These are phyloP conservation scores for Ochotona princeps DNA, from an alignment of 2,113 vertebrate genomes.

Conservation along the genomic window DNA sequence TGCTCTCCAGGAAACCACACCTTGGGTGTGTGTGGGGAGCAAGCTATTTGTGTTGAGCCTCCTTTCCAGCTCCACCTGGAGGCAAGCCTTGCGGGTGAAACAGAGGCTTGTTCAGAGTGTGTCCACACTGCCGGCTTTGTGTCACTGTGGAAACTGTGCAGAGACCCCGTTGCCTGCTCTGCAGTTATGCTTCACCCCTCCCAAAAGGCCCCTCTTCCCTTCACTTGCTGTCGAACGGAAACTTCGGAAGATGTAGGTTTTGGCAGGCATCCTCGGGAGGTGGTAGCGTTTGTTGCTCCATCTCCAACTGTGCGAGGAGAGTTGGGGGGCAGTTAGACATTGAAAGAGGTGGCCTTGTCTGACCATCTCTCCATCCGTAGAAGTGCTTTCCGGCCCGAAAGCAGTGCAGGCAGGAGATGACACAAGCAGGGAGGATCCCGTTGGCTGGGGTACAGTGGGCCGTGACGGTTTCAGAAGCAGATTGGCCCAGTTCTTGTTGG, in stretches of 20 bases:
- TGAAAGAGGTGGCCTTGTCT: neutral
- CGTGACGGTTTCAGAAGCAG: neutral
- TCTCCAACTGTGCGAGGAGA: neutral
- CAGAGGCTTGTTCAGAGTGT: neutral
- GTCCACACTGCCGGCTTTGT: constrained; percentile 41
- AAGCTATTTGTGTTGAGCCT: neutral
- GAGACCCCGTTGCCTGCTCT: neutral
- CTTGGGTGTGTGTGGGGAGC: neutral
- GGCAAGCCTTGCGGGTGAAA: constrained; percentile 15
- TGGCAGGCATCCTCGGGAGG: constrained; percentile 45
- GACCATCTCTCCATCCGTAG: neutral
- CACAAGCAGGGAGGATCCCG: no score
- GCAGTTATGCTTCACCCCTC: neutral
- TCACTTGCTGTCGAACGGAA: neutral
- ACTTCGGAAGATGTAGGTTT: constrained; percentile 46
- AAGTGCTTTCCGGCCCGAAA: neutral
- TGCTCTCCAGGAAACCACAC: neutral
- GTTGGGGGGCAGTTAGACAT: neutral
- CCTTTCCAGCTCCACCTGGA: neutral
- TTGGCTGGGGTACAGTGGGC: neutral
- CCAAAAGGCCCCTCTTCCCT: constrained; percentile 38
- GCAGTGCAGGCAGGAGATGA: no score
- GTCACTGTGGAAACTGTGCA: neutral
- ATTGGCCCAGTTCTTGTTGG: neutral
- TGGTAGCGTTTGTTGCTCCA: neutral